Evolutionary conservation across 92 coral and sea anemone species (phyloP), one percentile per base, ranked within the genome.

Genomic region (Porites rus): DNA sequence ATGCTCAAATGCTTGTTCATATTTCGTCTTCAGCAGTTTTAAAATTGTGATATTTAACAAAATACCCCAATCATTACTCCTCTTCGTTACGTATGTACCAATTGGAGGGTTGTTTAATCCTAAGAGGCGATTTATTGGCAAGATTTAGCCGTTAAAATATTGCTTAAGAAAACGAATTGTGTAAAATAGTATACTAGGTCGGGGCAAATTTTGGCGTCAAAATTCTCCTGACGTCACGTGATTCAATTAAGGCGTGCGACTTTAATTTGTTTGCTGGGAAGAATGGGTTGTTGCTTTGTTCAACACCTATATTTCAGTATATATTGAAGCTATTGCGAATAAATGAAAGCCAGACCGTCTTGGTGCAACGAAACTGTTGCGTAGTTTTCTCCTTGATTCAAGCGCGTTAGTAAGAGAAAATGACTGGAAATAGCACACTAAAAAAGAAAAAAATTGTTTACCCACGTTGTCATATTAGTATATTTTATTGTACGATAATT

Each of bases 401-500:
- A 28, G 77, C 24, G 77, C 77, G 78, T 52, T 74, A 53, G 64
- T 74, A 1, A 22, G 21, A 21, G 43, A 54, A 70, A 38, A 68
- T 28, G 51, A 72, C 84, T 66, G 65, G 69, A 70, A 74, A 52
- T 74, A 53, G 61, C 77, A 20, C 64, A 52, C 38, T 74, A 58
- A 65, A 64, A 81, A 58, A 3, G 46, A 81, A 69, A 75, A 75
- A 53, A 5, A 75, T 75, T 56, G 86, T 81, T 14, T 70, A 58
- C 87, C 71, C 86, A 64, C 73, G 69, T 83, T 83, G 87, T 74
- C 65, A 62, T 83, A 74, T 20, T 74, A 73, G 87, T 74, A 74
- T 74, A 83, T 83, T 74, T 83, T 83, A 83, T 73, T 73, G 87
- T 81, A 81, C 86, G 71, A 81, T 68, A 68, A 82, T 74, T 83